phyloP scores from a whole-genome alignment of 2,888 invertebrate species.

The Acanthosoma haemorrhoidale region DNA sequence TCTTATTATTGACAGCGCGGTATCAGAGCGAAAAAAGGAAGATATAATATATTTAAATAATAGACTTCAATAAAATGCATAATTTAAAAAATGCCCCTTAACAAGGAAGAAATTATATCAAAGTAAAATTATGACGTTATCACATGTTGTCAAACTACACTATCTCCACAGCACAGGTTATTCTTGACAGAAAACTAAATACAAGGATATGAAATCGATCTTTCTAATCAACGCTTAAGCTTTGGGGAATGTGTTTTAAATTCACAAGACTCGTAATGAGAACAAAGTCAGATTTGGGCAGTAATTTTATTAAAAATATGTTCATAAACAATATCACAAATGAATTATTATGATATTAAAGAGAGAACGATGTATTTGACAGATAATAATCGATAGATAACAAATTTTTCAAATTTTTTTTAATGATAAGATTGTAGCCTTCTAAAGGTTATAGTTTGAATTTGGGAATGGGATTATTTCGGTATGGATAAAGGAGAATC shows the following conservation, averaged over 20 bases:
- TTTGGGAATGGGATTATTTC: conserved; percentile 33
- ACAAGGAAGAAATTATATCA: background rate
- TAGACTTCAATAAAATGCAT: background rate
- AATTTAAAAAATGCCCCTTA: too few relatives aligned
- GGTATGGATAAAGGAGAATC: conserved; percentile 45
- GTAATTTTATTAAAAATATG: too few relatives aligned
- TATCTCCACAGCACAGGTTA: background rate
- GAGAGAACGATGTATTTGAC: too few relatives aligned
- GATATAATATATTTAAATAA: background rate
- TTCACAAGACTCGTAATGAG: too few relatives aligned
- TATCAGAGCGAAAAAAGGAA: too few relatives aligned
- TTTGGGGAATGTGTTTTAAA: too few relatives aligned
- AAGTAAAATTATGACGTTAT: background rate
- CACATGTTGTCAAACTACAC: conserved; percentile 8
- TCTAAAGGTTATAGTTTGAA: background rate
- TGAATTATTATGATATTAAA: too few relatives aligned
- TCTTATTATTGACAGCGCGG: too few relatives aligned
- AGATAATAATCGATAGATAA: background rate
- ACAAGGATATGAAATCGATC: background rate
- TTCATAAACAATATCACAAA: too few relatives aligned
- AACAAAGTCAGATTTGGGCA: too few relatives aligned
- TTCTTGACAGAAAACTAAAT: background rate
- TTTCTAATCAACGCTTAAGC: too few relatives aligned
- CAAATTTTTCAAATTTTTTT: background rate
- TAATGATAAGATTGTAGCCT: background rate